A percentile compares a stretch with the other conserved stretches of the same genome.
phyloP scores from a whole-genome alignment of 2,797 vertebrate species.

The Sylvia borin region DNA sequence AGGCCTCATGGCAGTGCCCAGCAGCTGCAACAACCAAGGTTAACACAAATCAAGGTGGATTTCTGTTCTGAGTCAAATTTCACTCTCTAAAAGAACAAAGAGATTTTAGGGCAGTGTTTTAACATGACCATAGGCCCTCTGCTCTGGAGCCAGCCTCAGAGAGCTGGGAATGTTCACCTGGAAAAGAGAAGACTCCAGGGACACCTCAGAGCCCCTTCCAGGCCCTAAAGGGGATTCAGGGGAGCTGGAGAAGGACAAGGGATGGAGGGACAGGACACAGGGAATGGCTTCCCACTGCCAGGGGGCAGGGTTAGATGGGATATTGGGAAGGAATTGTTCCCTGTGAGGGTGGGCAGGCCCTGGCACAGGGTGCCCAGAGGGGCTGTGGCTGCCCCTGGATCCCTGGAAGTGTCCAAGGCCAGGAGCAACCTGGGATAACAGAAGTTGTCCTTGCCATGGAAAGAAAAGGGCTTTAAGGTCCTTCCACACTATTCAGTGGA shows the following conservation, averaged over 20 bases:
- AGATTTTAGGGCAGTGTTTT: neutral
- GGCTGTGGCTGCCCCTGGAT: neutral
- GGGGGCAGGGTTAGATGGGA: neutral
- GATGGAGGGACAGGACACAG: neutral
- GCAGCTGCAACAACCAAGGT: neutral
- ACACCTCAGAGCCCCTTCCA: accelerated
- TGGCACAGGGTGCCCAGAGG: neutral
- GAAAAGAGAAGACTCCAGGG: accelerated
- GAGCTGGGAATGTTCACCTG: neutral
- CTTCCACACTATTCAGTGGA: neutral
- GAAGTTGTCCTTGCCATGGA: neutral
- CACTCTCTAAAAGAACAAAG: neutral
- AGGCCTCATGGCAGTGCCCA: neutral
- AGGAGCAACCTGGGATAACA: neutral
- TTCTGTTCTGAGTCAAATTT: neutral
- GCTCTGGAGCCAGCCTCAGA: neutral
- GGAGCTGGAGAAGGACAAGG: neutral
- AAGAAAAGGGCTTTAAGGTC: accelerated
- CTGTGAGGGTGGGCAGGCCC: accelerated
- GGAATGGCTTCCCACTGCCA: neutral
- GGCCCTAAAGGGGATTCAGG: neutral
- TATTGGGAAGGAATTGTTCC: accelerated
- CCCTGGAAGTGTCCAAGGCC: neutral
- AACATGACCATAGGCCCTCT: neutral
- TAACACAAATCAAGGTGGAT: neutral